Base-by-base conservation (phyloP, 2,797 vertebrate species). In the Cossypha dichroa region DNA sequence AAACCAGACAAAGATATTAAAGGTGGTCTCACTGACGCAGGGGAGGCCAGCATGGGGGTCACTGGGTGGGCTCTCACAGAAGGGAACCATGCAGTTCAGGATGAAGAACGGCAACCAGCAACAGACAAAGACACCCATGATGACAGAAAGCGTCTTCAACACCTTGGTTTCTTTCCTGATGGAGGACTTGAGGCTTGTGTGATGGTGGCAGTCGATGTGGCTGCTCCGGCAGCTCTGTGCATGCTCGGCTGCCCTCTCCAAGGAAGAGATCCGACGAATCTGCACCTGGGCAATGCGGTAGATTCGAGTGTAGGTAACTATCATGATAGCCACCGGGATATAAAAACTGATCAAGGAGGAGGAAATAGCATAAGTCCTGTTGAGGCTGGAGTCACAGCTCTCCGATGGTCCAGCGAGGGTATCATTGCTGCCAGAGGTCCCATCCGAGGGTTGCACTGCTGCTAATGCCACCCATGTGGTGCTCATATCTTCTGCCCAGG, bases 341-440 rank as follows among this genome's bases (percentile, higher is more conserved):
- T 99, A 99, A 97, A 99, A 99, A 97, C 99, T 99, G 96, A 99
- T 98, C 90, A 99, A 96, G 3, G 99, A 99, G 3, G 99, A 99
- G 10, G 99, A 99, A 96, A 99, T 99, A 3, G 99, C 99, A 0
- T 99, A 99, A 28, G 99, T 98, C 76, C 99, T 97, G 97, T 99
- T 99, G 96, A 99, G 98, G 94, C 99, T 99, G 52, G 99, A 99
- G 95, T 99, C 99, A 19, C 99, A 99, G 96, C 97, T 98, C 78
- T 91, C 95, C 0, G 83, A 69, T 0, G 94, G 94, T 31, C 22
- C 75, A 22, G 54, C 7, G 45, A 83, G 36, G 26, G 95, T 96
- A 21, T 69, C 69, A 22, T 36, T 94, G 63, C 31, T 74, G 56
- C 51, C 67, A n/a, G 17, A 83, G 8, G 55, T 93, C 86, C 31